Conservation (phyloP, 2,888 invertebrate species). For the Strigamia maritima region DNA sequence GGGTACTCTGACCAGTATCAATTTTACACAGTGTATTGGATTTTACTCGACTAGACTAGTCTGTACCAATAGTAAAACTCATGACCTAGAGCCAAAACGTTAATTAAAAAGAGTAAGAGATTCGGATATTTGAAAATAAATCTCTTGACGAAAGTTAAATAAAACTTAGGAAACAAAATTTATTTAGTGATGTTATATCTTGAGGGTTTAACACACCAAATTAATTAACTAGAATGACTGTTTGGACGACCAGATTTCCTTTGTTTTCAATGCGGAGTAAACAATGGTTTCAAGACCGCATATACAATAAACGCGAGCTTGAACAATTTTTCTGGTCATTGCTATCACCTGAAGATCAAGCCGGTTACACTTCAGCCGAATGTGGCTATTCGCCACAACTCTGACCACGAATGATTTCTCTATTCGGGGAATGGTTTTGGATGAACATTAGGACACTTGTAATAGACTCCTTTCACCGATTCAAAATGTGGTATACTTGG, state of each 20-base stretch:
- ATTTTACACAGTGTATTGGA: too few relatives aligned
- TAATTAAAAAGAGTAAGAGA: too few relatives aligned
- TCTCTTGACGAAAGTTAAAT: too few relatives aligned
- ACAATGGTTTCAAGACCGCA: neutral
- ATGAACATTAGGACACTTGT: neutral
- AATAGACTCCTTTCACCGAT: neutral
- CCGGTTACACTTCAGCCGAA: neutral
- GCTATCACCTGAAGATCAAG: neutral
- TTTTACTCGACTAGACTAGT: too few relatives aligned
- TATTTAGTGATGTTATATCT: too few relatives aligned
- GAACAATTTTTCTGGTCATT: neutral
- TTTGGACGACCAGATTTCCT: neutral
- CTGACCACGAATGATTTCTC: neutral
- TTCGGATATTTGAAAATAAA: too few relatives aligned
- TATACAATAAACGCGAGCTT: neutral
- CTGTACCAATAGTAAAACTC: too few relatives aligned
- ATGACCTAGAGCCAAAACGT: too few relatives aligned
- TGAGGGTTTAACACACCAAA: too few relatives aligned
- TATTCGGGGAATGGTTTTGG: neutral
- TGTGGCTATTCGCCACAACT: neutral
- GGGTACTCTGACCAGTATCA: too few relatives aligned
- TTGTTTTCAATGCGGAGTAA: neutral
- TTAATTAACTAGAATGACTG: too few relatives aligned
- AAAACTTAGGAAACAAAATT: too few relatives aligned
- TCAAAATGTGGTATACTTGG: neutral